Base-by-base conservation (phyloP, 1,140 invertebrate species). In the Copidosoma floridanum region DNA sequence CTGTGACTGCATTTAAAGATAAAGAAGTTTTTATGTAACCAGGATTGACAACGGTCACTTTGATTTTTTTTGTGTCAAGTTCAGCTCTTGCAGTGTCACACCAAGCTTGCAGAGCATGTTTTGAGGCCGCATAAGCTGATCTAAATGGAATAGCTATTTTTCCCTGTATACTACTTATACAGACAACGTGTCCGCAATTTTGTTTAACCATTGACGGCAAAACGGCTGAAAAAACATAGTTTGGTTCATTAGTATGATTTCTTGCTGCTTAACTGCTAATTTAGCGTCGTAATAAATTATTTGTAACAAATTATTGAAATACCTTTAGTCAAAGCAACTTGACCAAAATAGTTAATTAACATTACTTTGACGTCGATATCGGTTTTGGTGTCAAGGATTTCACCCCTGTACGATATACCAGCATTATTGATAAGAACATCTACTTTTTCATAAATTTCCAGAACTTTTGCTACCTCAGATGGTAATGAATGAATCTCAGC, bases 371-470 rank as follows among this genome's bases (percentile, higher is more conserved):
- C 82, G 79, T 96, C 89, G 26, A 98, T 92, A 72, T 92, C 88
- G n/a, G 94, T 71, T 38, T 85, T 81, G 3, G 95, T 97, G 43
- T 89, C 81, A 18, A 86, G 61, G 52, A 91, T 87, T 66, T 85
- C 82, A 7, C 94, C 94, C 70, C 96, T 80, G 65, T 90, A 88
- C 44, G 91, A 92, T 48, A 95, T 85, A 1, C 95, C 95, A 47
- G 90, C 94, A 85, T 97, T 97, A 74, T 97, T 97, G 18, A 98
- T 86, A 3, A 98, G 76, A 70, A 97, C 89, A 81, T 98, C 94
- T 60, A 97, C 86, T 57, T 84, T 78, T 8, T 88, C 90, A 81
- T 89, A 88, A 37, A 85, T 81, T 16, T 81, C 77, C 65, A 92
- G 65, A 26, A 89, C 85, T 67, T 88, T 86, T 56, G 82, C 71